Evolutionary conservation across 2,113 vertebrate genomes (phyloP).

Genomic region (Dromas ardeola): DNA sequence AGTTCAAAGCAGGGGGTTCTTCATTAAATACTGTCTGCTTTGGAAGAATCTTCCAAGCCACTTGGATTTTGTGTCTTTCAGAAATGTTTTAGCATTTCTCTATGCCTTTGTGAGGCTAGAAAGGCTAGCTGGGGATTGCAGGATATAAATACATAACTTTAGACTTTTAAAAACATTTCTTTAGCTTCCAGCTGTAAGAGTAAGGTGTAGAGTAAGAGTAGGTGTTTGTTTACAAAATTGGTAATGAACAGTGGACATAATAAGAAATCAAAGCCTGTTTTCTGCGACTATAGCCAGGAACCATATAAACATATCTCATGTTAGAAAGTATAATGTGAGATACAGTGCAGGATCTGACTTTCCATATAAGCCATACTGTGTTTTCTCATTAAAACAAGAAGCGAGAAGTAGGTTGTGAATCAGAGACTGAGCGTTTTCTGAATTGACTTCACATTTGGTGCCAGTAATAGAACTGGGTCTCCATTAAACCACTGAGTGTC

Average conservation of each 20-base stretch:
- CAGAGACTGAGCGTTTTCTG: not conserved
- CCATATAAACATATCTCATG: not conserved
- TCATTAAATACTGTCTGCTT: not conserved
- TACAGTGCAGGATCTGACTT: not conserved
- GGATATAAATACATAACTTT: not conserved
- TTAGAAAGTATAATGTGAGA: not conserved
- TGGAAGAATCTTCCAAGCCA: not conserved
- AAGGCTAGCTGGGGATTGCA: not conserved
- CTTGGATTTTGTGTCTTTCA: not conserved
- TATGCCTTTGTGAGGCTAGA: not conserved
- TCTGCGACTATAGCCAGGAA: not conserved
- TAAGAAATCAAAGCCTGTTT: not conserved
- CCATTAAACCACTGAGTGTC: not conserved
- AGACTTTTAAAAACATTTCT: not conserved
- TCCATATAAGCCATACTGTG: not conserved
- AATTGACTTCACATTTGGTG: not conserved
- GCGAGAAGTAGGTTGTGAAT: not conserved
- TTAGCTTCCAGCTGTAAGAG: not conserved
- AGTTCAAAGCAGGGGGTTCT: not conserved
- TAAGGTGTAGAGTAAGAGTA: not conserved
- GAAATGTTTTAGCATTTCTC: not conserved
- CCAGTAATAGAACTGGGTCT: not conserved
- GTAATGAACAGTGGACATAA: not conserved
- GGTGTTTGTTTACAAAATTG: not conserved
- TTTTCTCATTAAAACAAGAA: not conserved